Base-by-base conservation (phyloP, 2,888 invertebrate species). In the Scaptomyza parva region DNA sequence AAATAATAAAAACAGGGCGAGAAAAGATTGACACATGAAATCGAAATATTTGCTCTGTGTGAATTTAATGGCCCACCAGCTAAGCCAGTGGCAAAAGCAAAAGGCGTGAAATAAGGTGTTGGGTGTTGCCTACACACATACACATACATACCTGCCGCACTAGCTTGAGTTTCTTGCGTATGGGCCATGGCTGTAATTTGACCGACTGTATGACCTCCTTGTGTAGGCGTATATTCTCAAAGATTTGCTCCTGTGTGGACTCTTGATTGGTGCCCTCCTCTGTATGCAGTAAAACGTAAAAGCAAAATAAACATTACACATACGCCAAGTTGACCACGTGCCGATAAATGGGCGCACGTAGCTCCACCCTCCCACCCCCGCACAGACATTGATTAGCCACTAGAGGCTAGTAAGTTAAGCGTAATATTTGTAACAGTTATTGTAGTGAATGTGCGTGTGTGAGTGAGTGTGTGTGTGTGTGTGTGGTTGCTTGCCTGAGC, bases 151-250 rank as follows among this genome's bases (percentile, higher is more conserved):
- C 94, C 93, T 95, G 95, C 82, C 95, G 93, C 7, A 97, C 96
- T 45, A 97, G 93, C 88, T 95, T 95, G 18, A 97, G 92, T 89
- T 97, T 97, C 83, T 96, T 94, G 54, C 96, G 92, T 93, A 97
- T 95, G 26, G 95, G 95, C 93, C 97, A 95, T 2, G 97, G 97
- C 88, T 97, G 96, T 86, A 96, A 94, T 87, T 96, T 97, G 11
- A 97, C 96, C 43, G 95, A 96, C 72, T 95, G 95, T 69, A 98
- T 92, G 0, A 98, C 97, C 91, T 98, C 98, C 90, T 98, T 98
- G 91, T 98, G 97, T 30, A 98, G 92, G 75, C 96, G 95, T 65
- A 98, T 95, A 88, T 97, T 97, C 91, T 97, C 97, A 89, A 96
- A 96, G 74, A 97, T 97, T 92, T 97, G 96, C 88, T 97, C 97